These are phyloP conservation scores for Gymnogyps californianus DNA, from an alignment of 2,113 vertebrate genomes.

Conservation along the genomic window DNA sequence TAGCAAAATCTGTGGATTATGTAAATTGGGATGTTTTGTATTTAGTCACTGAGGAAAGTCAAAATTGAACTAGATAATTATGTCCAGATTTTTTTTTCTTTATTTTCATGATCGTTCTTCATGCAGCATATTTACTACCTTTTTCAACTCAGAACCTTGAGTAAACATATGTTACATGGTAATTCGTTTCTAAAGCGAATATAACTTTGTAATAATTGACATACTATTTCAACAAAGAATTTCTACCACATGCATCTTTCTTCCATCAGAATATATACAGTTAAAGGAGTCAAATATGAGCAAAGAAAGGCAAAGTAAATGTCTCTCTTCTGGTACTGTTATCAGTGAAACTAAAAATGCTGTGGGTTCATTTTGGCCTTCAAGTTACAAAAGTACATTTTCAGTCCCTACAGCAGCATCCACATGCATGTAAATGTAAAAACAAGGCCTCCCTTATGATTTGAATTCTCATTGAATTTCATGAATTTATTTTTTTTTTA, in stretches of 20 bases:
- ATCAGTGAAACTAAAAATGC: neutral
- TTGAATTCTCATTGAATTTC: neutral
- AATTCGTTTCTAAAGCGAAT: neutral
- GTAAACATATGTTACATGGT: neutral
- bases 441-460: neutral
- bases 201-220: neutral
- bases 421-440: neutral
- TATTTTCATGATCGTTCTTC: neutral
- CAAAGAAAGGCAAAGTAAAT: neutral
- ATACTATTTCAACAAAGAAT: neutral
- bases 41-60: constrained; percentile 39
- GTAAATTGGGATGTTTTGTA: constrained; percentile 45
- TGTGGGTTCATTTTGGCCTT: neutral
- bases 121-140: neutral
- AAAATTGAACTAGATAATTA: constrained; percentile 44
- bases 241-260: neutral
- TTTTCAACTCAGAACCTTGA: neutral
- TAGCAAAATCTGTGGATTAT: constrained; percentile 24
- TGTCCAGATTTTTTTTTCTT: constrained; percentile 27
- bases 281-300: neutral
- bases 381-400: neutral
- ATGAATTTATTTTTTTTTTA: neutral
- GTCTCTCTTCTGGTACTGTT: neutral
- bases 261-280: neutral
- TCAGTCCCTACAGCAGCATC: neutral